Conservation (phyloP, 1,140 invertebrate species). For the Stegodyphus mimosarum region DNA sequence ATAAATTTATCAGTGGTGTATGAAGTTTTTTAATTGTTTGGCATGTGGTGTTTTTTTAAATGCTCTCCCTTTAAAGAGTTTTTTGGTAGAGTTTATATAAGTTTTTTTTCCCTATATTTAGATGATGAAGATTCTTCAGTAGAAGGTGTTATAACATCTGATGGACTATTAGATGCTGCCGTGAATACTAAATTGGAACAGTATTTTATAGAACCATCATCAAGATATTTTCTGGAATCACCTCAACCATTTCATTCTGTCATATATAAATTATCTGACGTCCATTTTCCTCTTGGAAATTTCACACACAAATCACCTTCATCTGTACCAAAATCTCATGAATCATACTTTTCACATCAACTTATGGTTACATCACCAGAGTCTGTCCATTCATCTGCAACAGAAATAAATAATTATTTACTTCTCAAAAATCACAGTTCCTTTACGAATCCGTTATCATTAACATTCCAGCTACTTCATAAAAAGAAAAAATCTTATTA, state of each 20-base stretch:
- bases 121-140: conserved; percentile 86
- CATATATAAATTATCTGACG: conserved; percentile 85
- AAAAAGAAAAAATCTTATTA: neutral
- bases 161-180: conserved; percentile 90
- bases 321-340: conserved; percentile 32
- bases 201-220: conserved; percentile 85
- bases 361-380: neutral
- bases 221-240: conserved; percentile 73
- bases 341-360: neutral
- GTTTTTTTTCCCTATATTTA: conserved; percentile 69
- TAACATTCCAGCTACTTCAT: neutral
- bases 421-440: conserved; percentile 25
- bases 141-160: conserved; percentile 84
- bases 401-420: neutral
- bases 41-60: neutral
- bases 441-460: conserved; percentile 13
- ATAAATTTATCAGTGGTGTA: too few species aligned
- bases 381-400: neutral
- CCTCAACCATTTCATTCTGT: conserved; percentile 78
- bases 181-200: conserved; percentile 83
- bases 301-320: conserved; percentile 37
- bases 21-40: too few species aligned
- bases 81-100: neutral
- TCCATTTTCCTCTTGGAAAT: conserved; percentile 73
- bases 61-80: neutral